Conservation (phyloP, 1,140 invertebrate species). For the Harlomillsia oculata region DNA sequence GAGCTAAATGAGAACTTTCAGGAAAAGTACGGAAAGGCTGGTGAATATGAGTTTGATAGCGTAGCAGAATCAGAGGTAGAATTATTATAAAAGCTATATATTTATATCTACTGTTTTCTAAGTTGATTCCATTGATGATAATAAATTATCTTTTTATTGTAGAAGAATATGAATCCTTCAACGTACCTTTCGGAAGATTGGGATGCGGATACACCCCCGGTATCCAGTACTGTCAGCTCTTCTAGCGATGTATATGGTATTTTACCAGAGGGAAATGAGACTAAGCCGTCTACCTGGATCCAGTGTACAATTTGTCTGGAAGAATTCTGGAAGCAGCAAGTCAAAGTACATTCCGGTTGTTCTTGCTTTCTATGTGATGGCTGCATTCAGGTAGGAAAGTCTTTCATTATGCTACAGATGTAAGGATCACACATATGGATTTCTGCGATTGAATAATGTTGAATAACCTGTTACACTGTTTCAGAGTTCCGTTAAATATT, state of each 20-base stretch:
- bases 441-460: not conserved
- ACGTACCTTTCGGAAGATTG: slow-evolving; percentile 19
- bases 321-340: slow-evolving; percentile 47
- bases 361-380: slow-evolving; percentile 50
- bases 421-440: too few relatives aligned
- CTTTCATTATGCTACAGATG: not conserved
- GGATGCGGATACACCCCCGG: slow-evolving; percentile 4
- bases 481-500: slow-evolving; percentile 46
- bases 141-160: not conserved
- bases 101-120: too few relatives aligned
- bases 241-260: not conserved
- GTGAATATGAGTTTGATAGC: too few relatives aligned
- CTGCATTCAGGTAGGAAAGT: slow-evolving; percentile 50
- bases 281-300: not conserved
- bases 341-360: slow-evolving; percentile 50
- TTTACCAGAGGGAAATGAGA: not conserved
- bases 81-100: too few relatives aligned
- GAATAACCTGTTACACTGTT: slow-evolving; percentile 27
- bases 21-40: slow-evolving; percentile 4
- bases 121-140: too few relatives aligned
- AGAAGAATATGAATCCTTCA: slow-evolving; percentile 11
- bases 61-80: too few relatives aligned
- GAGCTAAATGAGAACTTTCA: slow-evolving; percentile 40
- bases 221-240: not conserved
- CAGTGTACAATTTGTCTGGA: slow-evolving; percentile 57